These are phyloP conservation scores for Pagrus major DNA, from an alignment of 2,113 vertebrate species.

Conservation along the genomic window DNA sequence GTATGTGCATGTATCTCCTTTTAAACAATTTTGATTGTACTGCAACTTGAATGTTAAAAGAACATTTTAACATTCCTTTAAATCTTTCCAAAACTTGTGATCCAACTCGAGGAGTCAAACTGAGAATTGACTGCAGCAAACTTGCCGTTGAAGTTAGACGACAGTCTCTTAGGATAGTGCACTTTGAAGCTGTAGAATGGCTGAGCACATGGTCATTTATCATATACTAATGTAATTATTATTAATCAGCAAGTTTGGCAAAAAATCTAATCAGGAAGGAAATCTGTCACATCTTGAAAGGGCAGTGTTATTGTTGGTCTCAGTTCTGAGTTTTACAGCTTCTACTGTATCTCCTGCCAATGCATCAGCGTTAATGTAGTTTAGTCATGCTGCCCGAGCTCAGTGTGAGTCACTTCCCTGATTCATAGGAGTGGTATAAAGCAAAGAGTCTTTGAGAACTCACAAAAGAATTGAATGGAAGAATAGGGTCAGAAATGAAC, in stretches of 20 bases:
- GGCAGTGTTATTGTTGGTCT: too few relatives aligned
- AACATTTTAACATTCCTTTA: slow-evolving; percentile 21
- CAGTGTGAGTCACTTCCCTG: background rate
- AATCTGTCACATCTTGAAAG: background rate
- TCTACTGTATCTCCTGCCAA: background rate
- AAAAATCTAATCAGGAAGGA: background rate
- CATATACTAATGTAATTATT: background rate
- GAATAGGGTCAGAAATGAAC: too few relatives aligned
- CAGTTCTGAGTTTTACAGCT: background rate
- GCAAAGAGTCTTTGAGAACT: too few relatives aligned
- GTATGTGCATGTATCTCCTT: background rate
- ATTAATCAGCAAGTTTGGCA: slow-evolving; percentile 2
- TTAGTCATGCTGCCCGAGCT: background rate
- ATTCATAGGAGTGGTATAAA: background rate
- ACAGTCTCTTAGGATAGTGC: slow-evolving; percentile 11
- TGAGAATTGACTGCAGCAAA: background rate
- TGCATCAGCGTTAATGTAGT: background rate
- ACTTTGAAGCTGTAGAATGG: slow-evolving; percentile 51
- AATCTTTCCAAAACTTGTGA: background rate
- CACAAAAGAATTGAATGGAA: too few relatives aligned
- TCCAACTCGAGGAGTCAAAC: slow-evolving; percentile 2
- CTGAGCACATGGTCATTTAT: background rate
- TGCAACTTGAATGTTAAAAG: slow-evolving; percentile 10
- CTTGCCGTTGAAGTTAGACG: slow-evolving; percentile 12
- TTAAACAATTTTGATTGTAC: slow-evolving; percentile 22